Conservation (phyloP, 2,113 vertebrate genomes). For the Cyprinodon tularosa region DNA sequence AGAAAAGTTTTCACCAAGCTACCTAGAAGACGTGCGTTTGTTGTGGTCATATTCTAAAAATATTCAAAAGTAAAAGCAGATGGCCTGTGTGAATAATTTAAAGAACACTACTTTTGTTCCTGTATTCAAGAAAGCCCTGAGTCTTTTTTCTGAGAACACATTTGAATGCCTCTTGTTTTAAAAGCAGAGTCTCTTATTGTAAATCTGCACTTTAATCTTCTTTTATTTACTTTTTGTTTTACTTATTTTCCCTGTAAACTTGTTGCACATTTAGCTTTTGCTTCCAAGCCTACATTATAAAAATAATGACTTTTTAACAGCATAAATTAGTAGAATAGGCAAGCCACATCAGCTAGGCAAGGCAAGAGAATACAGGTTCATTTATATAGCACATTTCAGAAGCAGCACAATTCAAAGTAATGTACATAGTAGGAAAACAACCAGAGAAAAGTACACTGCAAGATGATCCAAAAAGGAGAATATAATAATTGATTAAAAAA, state of each 20-base stretch:
- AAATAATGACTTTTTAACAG: neutral
- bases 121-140: conserved; percentile 18
- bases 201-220: conserved; percentile 15
- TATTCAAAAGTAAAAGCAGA: conserved; percentile 54
- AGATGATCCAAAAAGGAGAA: no score
- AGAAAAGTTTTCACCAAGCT: neutral
- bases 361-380: no score
- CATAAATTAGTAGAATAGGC: neutral
- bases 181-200: conserved; percentile 20
- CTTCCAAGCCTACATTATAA: neutral
- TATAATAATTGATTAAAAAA: no score
- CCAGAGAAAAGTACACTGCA: no score
- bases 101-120: conserved; percentile 40
- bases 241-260: neutral
- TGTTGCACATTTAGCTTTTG: neutral
- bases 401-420: no score
- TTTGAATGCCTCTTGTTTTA: neutral
- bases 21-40: conserved; percentile 10
- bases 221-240: neutral
- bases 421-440: no score
- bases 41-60: conserved; percentile 49
- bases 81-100: conserved; percentile 68
- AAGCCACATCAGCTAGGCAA: neutral
- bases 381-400: no score
- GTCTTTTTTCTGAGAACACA: conserved; percentile 25